A percentile compares a stretch with the other conserved stretches of the same genome.
phyloP scores from a whole-genome alignment of 2,888 invertebrate genomes.

The Scaptomyza polygonia region DNA sequence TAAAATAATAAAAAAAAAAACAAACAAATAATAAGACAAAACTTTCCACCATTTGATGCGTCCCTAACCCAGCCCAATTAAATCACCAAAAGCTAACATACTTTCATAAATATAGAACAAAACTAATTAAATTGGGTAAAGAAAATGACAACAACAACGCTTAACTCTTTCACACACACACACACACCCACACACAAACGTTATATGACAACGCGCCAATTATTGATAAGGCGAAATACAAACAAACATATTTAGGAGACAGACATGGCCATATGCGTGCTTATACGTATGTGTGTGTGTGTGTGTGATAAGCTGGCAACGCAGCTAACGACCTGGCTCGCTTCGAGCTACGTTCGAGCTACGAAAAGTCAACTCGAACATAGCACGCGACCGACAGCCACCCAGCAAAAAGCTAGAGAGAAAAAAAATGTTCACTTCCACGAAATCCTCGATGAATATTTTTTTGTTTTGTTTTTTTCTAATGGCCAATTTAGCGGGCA shows the following conservation, averaged over 20 bases:
- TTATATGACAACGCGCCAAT: constrained; percentile 27
- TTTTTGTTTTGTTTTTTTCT: background rate
- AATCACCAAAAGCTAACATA: constrained; percentile 36
- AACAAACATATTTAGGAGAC: constrained; percentile 9
- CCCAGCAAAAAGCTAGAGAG: no score
- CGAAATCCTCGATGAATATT: constrained; percentile 40
- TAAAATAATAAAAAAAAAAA: no score
- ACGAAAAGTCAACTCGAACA: constrained; percentile 1
- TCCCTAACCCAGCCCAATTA: constrained; percentile 26
- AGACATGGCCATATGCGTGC: constrained; percentile 27
- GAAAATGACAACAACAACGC: constrained; percentile 52
- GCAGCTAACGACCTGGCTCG: constrained; percentile 54
- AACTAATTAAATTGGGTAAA: constrained; percentile 27
- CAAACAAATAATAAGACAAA: no score
- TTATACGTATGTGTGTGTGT: constrained; percentile 11
- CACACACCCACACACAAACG: constrained; percentile 3
- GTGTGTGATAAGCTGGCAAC: constrained; percentile 68
- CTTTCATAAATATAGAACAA: constrained; percentile 63
- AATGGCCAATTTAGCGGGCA: constrained; percentile 1
- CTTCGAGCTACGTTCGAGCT: constrained; percentile 51
- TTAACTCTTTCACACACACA: constrained; percentile 49
- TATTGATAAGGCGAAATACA: constrained; percentile 60
- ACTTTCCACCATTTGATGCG: background rate
- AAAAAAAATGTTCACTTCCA: no score
- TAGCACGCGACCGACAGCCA: background rate